phyloP scores from a whole-genome alignment of 2,797 vertebrate species.

The Gephyroberyx darwinii region DNA sequence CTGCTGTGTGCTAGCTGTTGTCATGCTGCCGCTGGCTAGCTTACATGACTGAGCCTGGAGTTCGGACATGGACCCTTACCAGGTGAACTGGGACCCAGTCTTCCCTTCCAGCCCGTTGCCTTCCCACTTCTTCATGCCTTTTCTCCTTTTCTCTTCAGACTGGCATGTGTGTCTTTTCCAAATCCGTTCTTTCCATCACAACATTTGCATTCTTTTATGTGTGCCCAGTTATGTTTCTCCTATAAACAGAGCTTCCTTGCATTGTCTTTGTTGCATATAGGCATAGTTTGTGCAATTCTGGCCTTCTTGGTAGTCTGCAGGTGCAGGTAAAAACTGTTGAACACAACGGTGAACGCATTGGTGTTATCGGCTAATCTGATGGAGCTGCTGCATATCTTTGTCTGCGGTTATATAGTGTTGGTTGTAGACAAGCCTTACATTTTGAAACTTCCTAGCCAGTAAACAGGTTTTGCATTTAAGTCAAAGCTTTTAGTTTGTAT shows the following conservation, averaged over 20 bases:
- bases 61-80: slow-evolving; percentile 53
- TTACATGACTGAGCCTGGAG: slow-evolving; percentile 56
- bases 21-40: slow-evolving; percentile 73
- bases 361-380: slow-evolving; percentile 7
- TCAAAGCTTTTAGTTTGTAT: not conserved
- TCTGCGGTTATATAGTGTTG: not conserved
- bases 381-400: slow-evolving; percentile 13
- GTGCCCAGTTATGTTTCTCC: slow-evolving; percentile 35
- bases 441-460: slow-evolving; percentile 19
- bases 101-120: slow-evolving; percentile 44
- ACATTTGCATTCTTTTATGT: slow-evolving; percentile 25
- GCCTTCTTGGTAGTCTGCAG: not conserved
- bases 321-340: slow-evolving; percentile 25
- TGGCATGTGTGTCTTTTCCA: slow-evolving; percentile 25
- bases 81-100: slow-evolving; percentile 58
- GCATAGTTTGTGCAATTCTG: slow-evolving; percentile 33
- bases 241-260: slow-evolving; percentile 53
- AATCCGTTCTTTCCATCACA: slow-evolving; percentile 17
- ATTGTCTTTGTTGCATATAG: slow-evolving; percentile 39
- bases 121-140: slow-evolving; percentile 36
- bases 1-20: slow-evolving; percentile 81
- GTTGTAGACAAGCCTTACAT: slow-evolving; percentile 11
- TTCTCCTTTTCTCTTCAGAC: slow-evolving; percentile 23
- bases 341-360: slow-evolving; percentile 3
- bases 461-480: slow-evolving; percentile 16